Base-by-base conservation (phyloP, 2,113 vertebrate genomes). In the Nothocercus julius region DNA sequence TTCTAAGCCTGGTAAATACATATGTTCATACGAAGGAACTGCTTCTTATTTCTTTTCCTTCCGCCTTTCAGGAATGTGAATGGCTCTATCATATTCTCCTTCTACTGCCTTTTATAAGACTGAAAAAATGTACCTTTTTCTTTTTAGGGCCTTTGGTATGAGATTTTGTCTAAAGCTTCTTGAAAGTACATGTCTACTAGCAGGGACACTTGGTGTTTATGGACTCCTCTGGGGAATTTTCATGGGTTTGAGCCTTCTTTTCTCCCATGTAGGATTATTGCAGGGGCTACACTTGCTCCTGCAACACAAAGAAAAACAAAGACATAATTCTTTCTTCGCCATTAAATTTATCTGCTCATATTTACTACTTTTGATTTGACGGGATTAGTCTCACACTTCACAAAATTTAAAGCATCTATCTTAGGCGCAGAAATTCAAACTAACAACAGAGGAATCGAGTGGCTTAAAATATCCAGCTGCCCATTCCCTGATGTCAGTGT, bases 331-430 rank as follows among this genome's bases (percentile, higher is more conserved):
- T 93, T 93, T 87, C 69, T 73, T 62, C 54, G 45, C 45, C 1
- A 0, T 81, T 91, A 89, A 87, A 92, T 91, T 91, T 85, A 83
- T 83, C 13, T 0, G 1, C 19, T 87, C 10, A 1, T 67, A 92
- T 87, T 90, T 81, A 91, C 22, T 70, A 72, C 40, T 82, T 92
- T 89, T 93, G 72, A 66, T 85, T 89, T 89, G 70, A 66, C 72
- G 75, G 63, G 70, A 66, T 95, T 91, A 91, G 87, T 73, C 87
- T 85, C 63, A 77, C 78, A 87, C 59, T 59, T 93, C 70, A 87
- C 74, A 92, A 91, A 95, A 93, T 95, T 92, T 95, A 85, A 95
- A 45, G 36, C 82, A 8, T 77, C 40, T 89, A 40, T 28, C 4
- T 32, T 89, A 70, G 45, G 21, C 54, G 36, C n/a, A 93, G 79